Evolutionary conservation across 37 sponge, comb jelly and placozoan genomes (phyloP).

Genomic region (Beroe forskalii): DNA sequence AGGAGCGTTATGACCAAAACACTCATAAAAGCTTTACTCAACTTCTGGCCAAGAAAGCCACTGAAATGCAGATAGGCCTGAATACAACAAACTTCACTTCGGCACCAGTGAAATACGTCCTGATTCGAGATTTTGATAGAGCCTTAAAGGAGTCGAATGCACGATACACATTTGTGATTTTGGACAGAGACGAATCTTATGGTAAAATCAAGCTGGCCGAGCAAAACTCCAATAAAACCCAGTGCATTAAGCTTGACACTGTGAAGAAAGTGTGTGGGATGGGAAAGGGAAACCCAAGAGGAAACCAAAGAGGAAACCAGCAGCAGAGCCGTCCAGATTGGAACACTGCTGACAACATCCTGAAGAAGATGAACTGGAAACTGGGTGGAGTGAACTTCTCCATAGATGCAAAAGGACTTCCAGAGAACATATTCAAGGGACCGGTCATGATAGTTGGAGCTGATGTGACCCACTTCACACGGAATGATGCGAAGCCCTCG

Average conservation of each 20-base stretch:
- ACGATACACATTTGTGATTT: background rate
- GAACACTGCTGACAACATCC: background rate
- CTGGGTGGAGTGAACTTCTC: background rate
- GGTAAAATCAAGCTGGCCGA: conserved; percentile 28
- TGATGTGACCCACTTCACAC: conserved; percentile 47
- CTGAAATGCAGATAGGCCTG: background rate
- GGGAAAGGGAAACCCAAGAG: background rate
- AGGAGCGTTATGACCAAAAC: background rate
- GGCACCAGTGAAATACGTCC: background rate
- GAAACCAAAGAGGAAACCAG: too few relatives aligned
- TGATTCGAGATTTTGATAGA: background rate
- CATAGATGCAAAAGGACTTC: background rate
- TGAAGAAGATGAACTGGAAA: conserved; percentile 31
- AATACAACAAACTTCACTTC: background rate
- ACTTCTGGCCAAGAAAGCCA: background rate
- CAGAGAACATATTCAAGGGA: background rate
- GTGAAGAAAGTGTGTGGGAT: background rate
- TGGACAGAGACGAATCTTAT: background rate
- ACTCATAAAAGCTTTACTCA: background rate
- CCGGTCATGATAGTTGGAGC: conserved; percentile 34
- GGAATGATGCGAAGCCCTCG: conserved; percentile 23
- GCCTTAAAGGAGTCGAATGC: background rate
- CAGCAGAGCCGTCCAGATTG: background rate
- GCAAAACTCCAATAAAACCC: background rate
- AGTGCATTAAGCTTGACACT: conserved; percentile 36